phyloP scores from a whole-genome alignment of 1,140 invertebrate genomes.

The Cydia strobilella region DNA sequence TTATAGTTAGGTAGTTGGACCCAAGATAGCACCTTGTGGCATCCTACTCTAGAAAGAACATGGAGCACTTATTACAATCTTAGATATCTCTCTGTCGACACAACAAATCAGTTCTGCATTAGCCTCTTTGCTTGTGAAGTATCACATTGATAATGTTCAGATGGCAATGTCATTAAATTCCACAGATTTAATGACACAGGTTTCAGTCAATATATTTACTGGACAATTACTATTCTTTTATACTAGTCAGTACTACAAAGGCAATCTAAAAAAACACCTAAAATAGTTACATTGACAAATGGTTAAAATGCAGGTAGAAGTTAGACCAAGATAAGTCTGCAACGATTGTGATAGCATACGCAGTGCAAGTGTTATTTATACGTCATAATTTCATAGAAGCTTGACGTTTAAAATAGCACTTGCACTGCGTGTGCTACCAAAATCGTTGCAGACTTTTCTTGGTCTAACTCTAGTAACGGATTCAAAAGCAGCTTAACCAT shows the following conservation, averaged over 20 bases:
- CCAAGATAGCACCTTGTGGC: slow-evolving; percentile 36
- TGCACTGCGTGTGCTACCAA: too few relatives aligned
- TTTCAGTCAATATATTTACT: not conserved
- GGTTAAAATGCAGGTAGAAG: not conserved
- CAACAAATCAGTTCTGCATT: not conserved
- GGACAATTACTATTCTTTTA: not conserved
- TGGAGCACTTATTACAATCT: slow-evolving; percentile 35
- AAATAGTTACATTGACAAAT: not conserved
- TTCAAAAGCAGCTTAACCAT: too few relatives aligned
- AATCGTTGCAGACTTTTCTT: too few relatives aligned
- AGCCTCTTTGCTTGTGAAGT: not conserved
- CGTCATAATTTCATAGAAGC: too few relatives aligned
- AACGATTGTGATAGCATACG: too few relatives aligned
- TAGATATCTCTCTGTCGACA: not conserved
- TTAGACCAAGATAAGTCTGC: too few relatives aligned
- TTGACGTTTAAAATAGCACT: too few relatives aligned
- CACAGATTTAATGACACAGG: not conserved
- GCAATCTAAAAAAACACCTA: not conserved
- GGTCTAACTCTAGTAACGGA: too few relatives aligned
- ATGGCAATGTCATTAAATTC: not conserved
- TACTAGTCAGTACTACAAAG: not conserved
- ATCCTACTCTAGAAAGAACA: slow-evolving; percentile 33
- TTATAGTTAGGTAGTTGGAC: slow-evolving; percentile 5
- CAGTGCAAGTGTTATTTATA: too few relatives aligned
- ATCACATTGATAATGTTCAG: not conserved